phyloP scores from a whole-genome alignment of 1,140 invertebrate species.

The Drosophila rufa region DNA sequence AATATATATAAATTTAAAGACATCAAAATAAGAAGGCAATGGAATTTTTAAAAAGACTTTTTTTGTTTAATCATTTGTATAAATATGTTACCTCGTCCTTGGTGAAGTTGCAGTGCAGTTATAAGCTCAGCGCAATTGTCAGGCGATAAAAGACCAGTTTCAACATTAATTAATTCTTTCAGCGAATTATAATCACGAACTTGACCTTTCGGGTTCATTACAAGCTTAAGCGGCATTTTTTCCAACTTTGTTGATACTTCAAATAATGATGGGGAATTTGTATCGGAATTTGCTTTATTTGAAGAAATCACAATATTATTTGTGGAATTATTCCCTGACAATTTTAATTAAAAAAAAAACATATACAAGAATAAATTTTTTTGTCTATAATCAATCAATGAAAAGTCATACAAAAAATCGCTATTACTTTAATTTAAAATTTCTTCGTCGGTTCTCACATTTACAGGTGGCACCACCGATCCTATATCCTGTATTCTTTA shows the following conservation, averaged over 20 bases:
- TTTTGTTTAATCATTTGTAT: background rate
- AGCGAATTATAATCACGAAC: constrained; percentile 89
- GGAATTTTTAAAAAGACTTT: background rate
- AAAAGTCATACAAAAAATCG: background rate
- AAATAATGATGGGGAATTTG: constrained; percentile 13
- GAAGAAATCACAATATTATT: constrained; percentile 21
- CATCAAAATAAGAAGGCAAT: background rate
- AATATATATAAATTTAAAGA: background rate
- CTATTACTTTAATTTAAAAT: background rate
- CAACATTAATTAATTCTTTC: constrained; percentile 87
- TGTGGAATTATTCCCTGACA: constrained; percentile 55
- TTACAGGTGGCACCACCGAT: too few species aligned
- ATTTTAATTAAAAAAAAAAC: too few species aligned
- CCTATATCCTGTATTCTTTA: too few species aligned
- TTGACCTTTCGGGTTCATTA: constrained; percentile 92
- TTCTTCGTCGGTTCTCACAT: too few species aligned
- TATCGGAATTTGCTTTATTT: constrained; percentile 57
- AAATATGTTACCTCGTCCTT: constrained; percentile 89
- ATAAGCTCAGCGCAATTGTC: constrained; percentile 91
- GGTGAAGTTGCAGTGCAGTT: constrained; percentile 91
- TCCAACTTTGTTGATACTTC: constrained; percentile 81
- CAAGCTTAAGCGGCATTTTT: constrained; percentile 90
- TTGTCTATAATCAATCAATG: background rate
- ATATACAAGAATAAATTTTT: background rate
- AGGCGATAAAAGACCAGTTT: constrained; percentile 88